These are phyloP conservation scores for Neostethus bicornis DNA, from an alignment of 2,797 vertebrate species.

Conservation along the genomic window DNA sequence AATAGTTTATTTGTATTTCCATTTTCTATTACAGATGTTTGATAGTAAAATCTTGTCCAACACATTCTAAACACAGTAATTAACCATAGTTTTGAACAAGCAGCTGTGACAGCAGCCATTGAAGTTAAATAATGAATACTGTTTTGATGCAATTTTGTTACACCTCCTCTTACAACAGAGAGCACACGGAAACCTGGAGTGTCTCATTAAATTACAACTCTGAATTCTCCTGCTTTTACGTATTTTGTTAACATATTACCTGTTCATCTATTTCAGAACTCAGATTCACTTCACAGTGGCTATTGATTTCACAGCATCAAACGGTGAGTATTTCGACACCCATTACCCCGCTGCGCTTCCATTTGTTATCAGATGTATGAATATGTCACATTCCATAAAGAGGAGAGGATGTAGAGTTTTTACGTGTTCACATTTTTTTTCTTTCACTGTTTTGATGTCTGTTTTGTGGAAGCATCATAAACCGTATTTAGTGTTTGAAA, in stretches of 20 bases:
- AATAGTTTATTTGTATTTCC: neutral
- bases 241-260: constrained; percentile 51
- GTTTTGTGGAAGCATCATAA: too few species aligned
- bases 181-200: constrained; percentile 39
- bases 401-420: constrained; percentile 20
- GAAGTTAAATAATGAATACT: constrained; percentile 23
- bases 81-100: neutral
- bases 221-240: constrained; percentile 34
- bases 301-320: constrained; percentile 98
- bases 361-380: constrained; percentile 39
- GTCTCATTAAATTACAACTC: constrained; percentile 50
- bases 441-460: neutral
- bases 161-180: constrained; percentile 40
- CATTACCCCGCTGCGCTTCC: constrained; percentile 16
- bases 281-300: constrained; percentile 99
- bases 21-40: neutral
- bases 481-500: too few species aligned
- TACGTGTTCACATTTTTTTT: constrained; percentile 7
- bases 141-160: constrained; percentile 26
- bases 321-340: constrained; percentile 83
- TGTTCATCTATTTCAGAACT: constrained; percentile 81
- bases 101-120: constrained; percentile 15
- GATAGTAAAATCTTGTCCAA: constrained; percentile 7
- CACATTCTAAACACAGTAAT: constrained; percentile 5
- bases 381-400: constrained; percentile 33